Percentiles rank a stretch among this genome's conserved stretches.
These are phyloP conservation scores for Paragorgia papillata DNA, from an alignment of 92 coral and sea anemone genomes.

Conservation along the genomic window DNA sequence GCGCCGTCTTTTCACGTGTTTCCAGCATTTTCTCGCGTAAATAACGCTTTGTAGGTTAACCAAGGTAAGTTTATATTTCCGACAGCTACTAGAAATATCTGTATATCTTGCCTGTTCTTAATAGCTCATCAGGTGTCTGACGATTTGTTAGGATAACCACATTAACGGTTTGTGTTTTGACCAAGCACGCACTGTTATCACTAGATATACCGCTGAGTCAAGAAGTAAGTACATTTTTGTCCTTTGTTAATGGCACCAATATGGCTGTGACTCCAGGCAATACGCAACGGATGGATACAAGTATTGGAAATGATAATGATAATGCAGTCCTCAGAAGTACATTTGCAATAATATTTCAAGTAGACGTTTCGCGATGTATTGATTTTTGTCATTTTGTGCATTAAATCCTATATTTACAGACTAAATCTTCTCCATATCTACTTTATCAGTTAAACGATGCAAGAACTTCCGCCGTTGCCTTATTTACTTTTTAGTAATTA, in stretches of 20 bases:
- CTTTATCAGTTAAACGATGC: too few relatives aligned
- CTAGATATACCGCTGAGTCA: conserved; percentile 26
- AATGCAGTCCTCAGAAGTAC: background rate
- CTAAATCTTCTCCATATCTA: too few relatives aligned
- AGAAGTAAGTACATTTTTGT: conserved; percentile 32
- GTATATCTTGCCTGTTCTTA: background rate
- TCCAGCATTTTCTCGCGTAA: too few relatives aligned
- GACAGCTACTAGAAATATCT: conserved; percentile 3
- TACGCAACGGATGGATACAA: background rate
- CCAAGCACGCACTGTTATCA: conserved; percentile 23
- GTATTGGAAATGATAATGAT: background rate
- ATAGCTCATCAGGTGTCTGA: conserved; percentile 40
- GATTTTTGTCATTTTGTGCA: too few relatives aligned
- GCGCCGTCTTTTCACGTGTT: too few relatives aligned
- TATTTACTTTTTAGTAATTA: background rate
- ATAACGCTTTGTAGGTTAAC: too few relatives aligned
- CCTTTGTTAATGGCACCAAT: conserved; percentile 45
- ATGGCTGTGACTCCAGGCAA: conserved; percentile 36
- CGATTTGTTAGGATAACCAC: conserved; percentile 7
- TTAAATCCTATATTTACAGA: too few relatives aligned
- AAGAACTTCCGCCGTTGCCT: background rate
- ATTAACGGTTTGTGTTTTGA: conserved; percentile 28
- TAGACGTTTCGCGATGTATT: too few relatives aligned
- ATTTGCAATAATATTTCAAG: background rate
- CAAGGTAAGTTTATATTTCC: too few relatives aligned